Conservation (phyloP, 1,140 invertebrate species). For the Lycorma delicatula region DNA sequence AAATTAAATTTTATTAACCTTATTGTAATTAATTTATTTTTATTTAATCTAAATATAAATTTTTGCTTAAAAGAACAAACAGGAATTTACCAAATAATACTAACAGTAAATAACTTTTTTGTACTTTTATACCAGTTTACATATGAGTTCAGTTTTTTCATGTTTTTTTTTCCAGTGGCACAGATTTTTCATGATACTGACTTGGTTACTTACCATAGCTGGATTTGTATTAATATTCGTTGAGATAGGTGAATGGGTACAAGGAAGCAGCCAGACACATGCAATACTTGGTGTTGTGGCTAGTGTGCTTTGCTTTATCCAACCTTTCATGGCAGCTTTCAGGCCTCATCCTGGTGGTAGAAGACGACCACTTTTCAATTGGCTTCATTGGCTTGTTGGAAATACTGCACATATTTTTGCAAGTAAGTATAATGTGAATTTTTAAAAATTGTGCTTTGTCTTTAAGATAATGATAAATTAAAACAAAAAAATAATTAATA, state of each 20-base stretch:
- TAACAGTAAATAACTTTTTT: too few species aligned
- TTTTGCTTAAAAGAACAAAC: too few species aligned
- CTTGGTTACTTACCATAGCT: conserved; percentile 65
- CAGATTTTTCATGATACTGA: conserved; percentile 72
- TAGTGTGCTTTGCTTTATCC: conserved; percentile 70
- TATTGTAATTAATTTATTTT: too few species aligned
- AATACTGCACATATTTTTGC: conserved; percentile 86
- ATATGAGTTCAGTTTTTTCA: conserved; percentile 15
- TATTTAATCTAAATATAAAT: too few species aligned
- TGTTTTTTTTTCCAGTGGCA: conserved; percentile 58
- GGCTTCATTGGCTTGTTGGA: conserved; percentile 87
- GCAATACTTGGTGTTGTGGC: conserved; percentile 70
- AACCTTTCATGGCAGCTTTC: conserved; percentile 82
- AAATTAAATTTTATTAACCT: too few species aligned
- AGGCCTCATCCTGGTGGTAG: conserved; percentile 75
- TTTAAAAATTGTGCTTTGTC: too few species aligned
- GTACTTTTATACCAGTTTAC: too few species aligned
- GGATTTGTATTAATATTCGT: conserved; percentile 78
- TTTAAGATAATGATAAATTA: too few species aligned
- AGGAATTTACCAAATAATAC: too few species aligned
- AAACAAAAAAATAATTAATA: too few species aligned
- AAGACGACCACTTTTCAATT: conserved; percentile 83
- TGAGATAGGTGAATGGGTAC: conserved; percentile 67
- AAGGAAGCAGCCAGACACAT: conserved; percentile 60
- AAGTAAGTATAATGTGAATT: conserved; percentile 70